Evolutionary conservation across 2,888 invertebrate genomes (phyloP).

Genomic region (Tipula lateralis): DNA sequence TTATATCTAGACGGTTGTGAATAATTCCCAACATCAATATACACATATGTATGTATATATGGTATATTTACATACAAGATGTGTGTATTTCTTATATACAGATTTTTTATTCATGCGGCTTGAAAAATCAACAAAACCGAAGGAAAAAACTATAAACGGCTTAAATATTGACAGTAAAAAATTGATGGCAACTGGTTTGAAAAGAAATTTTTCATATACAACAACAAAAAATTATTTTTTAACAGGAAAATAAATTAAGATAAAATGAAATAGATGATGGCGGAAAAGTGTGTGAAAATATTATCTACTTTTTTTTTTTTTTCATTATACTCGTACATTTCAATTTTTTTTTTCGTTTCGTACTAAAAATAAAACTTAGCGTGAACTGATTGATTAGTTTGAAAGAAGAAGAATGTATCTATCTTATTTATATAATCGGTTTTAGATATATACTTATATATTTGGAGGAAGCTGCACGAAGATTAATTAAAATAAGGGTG

Average conservation of each 20-base stretch:
- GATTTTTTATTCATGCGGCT: background rate
- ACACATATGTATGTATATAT: too few relatives aligned
- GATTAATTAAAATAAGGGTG: conserved; percentile 1
- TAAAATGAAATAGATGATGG: conserved; percentile 26
- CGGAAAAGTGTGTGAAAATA: conserved; percentile 26
- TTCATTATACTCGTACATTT: background rate
- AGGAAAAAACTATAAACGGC: conserved; percentile 28
- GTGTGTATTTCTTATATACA: background rate
- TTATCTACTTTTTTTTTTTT: background rate
- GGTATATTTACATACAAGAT: background rate
- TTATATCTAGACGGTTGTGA: background rate
- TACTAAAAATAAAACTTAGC: background rate
- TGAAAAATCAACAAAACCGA: conserved; percentile 26
- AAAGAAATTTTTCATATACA: conserved; percentile 26
- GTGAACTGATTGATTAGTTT: background rate
- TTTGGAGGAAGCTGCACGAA: background rate
- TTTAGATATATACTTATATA: background rate
- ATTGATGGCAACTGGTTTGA: conserved; percentile 29
- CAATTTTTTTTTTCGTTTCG: background rate
- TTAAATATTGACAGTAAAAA: conserved; percentile 29
- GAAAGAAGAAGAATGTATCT: background rate
- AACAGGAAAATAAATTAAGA: conserved; percentile 20
- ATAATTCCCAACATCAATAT: background rate
- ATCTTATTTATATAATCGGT: background rate
- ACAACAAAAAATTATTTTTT: background rate